Base-by-base conservation (phyloP, 1,140 invertebrate species). In the Muscidifurax raptorellus region DNA sequence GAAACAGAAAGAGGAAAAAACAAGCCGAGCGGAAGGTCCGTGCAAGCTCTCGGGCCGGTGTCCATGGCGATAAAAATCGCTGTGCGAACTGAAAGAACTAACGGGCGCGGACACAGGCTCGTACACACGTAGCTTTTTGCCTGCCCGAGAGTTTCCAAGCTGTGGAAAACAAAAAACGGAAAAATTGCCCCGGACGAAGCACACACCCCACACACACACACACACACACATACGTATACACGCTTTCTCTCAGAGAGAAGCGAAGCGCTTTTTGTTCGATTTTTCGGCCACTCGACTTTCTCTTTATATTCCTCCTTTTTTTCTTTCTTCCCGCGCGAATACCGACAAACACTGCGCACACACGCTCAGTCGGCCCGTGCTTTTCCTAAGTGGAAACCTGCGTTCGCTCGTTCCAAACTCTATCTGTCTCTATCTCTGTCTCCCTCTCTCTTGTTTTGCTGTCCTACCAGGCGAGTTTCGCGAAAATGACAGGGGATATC, bases 301-400 rank as follows among this genome's bases (percentile, higher is more conserved):
- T 15, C 6, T 79, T 79, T 78, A 52, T 77, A 67, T 67, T 40
- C 59, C 32, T 18, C 1, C 18, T 78, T 32, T 32, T 18, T 59
- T 22, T 74, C 71, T 71, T 44, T 44, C 15, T 32, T 22, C 30
- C n/a, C 25, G 28, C 69, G 71, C 27, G 59, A 22, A 59, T 30
- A 64, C 44, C n/a, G 13, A 22, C 25, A 36, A n/a, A 82, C 18
- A 36, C 36, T 36, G 47, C 12, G 6, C 32, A 69, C 64, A 27
- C 47, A 66, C 36, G 52, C 32, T 52, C n/a, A n/a, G n/a, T n/a
- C n/a, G n/a, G n/a, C n/a, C n/a, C 66, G 47, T 72, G 76, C 78
- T 67, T 83, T n/a, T 30, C 44, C 84, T 87, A 88, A 89, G 86
- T 88, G 86, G 85, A 89, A 89, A 88, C 81, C 86, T 87, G 47